phyloP scores from a whole-genome alignment of 2,113 vertebrate species.

The Brachionichthys hirsutus region DNA sequence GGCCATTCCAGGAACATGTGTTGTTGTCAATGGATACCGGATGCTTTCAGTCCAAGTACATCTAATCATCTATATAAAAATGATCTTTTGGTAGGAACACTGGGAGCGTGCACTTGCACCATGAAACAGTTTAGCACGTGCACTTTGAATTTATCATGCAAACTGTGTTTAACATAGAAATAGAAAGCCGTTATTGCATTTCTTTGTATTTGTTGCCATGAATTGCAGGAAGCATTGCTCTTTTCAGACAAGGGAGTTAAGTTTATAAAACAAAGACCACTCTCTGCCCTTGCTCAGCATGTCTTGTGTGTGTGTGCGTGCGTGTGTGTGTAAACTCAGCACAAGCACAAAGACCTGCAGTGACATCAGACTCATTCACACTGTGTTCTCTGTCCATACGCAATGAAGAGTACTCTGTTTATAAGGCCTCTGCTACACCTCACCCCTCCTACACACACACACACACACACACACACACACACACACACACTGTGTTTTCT shows the following conservation, averaged over 20 bases:
- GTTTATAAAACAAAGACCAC: slow-evolving; percentile 37
- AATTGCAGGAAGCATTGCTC: slow-evolving; percentile 50
- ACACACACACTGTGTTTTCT: slow-evolving; percentile 13
- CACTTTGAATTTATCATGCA: no score
- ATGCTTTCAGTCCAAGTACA: slow-evolving; percentile 16
- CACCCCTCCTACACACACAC: background rate
- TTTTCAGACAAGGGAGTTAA: slow-evolving; percentile 34
- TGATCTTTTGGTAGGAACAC: background rate
- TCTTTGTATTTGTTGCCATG: slow-evolving; percentile 41
- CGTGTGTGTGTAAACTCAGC: slow-evolving; percentile 55
- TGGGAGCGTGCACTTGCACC: no score
- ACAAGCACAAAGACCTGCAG: slow-evolving; percentile 69
- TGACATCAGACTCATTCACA: slow-evolving; percentile 71
- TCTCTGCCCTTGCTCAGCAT: slow-evolving; percentile 18
- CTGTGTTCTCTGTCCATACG: slow-evolving; percentile 60
- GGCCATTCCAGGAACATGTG: slow-evolving; percentile 3
- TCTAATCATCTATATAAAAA: background rate
- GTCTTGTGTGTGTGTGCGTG: slow-evolving; percentile 22
- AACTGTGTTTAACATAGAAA: no score
- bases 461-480: no score
- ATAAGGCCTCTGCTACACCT: slow-evolving; percentile 38
- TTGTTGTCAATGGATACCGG: slow-evolving; percentile 4
- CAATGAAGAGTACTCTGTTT: slow-evolving; percentile 61
- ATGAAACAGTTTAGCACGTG: no score
- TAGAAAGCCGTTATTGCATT: no score